These are phyloP conservation scores for Bedellia somnulentella DNA, from an alignment of 2,888 invertebrate genomes.

Conservation along the genomic window DNA sequence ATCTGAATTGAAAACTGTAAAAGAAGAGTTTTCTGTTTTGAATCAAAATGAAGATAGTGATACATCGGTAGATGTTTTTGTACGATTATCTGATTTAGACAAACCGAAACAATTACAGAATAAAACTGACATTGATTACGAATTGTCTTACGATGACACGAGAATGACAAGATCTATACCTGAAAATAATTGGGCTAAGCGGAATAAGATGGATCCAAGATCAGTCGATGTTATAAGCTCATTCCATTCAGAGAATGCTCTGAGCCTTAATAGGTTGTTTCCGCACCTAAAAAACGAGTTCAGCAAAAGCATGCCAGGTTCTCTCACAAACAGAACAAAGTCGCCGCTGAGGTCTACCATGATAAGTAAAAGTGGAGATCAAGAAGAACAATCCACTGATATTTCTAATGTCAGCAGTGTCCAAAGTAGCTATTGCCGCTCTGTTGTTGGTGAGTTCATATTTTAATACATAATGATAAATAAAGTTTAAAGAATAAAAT, in stretches of 20 bases:
- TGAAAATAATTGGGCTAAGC: slow-evolving; percentile 66
- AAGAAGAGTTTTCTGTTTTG: slow-evolving; percentile 1
- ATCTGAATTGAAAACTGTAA: slow-evolving; percentile 2
- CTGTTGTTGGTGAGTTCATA: slow-evolving; percentile 51
- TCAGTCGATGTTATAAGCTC: slow-evolving; percentile 64
- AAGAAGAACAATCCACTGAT: slow-evolving; percentile 52
- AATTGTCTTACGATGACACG: slow-evolving; percentile 27
- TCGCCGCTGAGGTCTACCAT: slow-evolving; percentile 23
- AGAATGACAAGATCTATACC: slow-evolving; percentile 72
- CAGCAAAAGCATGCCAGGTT: slow-evolving; percentile 45
- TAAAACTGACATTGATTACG: slow-evolving; percentile 12
- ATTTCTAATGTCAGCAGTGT: slow-evolving; percentile 57
- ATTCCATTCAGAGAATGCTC: slow-evolving; percentile 57
- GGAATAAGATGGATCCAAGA: slow-evolving; percentile 53
- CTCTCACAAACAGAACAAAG: slow-evolving; percentile 27
- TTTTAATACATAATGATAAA: no score
- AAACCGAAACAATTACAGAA: slow-evolving; percentile 54
- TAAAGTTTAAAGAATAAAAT: no score
- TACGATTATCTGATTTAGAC: slow-evolving; percentile 79
- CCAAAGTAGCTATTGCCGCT: slow-evolving; percentile 60
- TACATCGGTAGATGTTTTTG: slow-evolving; percentile 53
- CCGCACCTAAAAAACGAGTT: slow-evolving; percentile 60
- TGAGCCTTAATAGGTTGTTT: slow-evolving; percentile 64
- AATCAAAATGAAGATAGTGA: not conserved
- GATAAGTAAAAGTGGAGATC: slow-evolving; percentile 28